Conservation (phyloP, 2,888 invertebrate species). For the Eupithecia subfuscata region DNA sequence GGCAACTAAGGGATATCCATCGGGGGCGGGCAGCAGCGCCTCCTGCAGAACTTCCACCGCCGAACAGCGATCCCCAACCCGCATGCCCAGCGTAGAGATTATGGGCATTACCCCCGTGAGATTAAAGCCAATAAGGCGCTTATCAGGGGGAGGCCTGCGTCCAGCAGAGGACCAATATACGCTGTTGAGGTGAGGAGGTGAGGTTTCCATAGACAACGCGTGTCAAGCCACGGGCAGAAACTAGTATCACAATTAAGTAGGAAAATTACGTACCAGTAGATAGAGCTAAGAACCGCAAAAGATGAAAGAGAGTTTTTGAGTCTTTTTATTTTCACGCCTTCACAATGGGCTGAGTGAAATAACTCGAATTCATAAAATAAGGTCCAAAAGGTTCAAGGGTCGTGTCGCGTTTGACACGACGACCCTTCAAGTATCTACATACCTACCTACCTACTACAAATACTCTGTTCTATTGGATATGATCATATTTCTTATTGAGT, state of each 20-base stretch:
- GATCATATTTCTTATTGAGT: slow-evolving; percentile 12
- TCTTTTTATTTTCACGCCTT: neutral
- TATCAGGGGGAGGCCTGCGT: no score
- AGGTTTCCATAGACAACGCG: neutral
- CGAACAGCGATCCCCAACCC: no score
- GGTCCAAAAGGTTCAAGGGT: slow-evolving; percentile 1
- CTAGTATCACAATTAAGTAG: neutral
- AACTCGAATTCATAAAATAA: slow-evolving; percentile 3
- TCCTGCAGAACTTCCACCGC: no score
- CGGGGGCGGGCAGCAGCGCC: no score
- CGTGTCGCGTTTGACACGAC: neutral
- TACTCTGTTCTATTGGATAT: neutral
- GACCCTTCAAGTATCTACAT: neutral
- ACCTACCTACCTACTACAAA: neutral
- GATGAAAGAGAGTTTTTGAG: neutral
- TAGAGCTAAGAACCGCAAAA: neutral
- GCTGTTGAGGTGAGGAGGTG: no score
- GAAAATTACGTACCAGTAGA: neutral
- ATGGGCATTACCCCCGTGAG: no score
- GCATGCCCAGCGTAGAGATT: no score
- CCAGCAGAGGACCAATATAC: no score
- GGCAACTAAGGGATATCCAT: no score
- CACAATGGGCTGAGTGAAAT: neutral
- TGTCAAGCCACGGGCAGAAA: neutral
- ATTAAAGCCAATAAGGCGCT: no score